Conservation (phyloP, 1,140 invertebrate genomes). For the Drosophila murphyi region DNA sequence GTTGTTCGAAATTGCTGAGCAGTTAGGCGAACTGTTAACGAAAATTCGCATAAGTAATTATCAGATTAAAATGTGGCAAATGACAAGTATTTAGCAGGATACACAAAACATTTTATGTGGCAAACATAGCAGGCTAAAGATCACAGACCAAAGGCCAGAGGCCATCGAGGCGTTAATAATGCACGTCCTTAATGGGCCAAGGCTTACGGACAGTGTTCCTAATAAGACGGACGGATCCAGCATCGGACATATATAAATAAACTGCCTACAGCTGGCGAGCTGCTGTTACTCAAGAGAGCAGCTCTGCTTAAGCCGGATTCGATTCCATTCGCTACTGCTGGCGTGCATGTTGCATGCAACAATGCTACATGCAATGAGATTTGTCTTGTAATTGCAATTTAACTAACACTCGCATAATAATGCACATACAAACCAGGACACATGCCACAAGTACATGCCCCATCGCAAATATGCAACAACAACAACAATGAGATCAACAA, state of each 20-base stretch:
- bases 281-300: not conserved
- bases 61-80: conserved; percentile 36
- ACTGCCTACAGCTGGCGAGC: conserved; percentile 17
- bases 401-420: conserved; percentile 79
- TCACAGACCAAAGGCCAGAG: not conserved
- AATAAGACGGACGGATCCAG: conserved; percentile 51
- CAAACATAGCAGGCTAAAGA: not conserved
- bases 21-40: conserved; percentile 27
- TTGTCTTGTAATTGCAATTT: conserved; percentile 78
- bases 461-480: conserved; percentile 40
- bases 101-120: conserved; percentile 23
- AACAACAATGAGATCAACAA: conserved; percentile 32
- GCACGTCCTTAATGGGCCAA: conserved; percentile 60
- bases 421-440: conserved; percentile 32
- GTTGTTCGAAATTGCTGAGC: conserved; percentile 13
- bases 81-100: conserved; percentile 45
- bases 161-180: conserved; percentile 57
- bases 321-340: too few relatives aligned
- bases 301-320: not conserved
- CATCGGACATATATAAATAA: conserved; percentile 29
- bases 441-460: conserved; percentile 39
- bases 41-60: conserved; percentile 26
- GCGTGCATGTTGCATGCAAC: not conserved
- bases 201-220: conserved; percentile 51
- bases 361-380: conserved; percentile 56